Evolutionary conservation across 2,888 invertebrate species (phyloP).

Genomic region (Brachypalpus laphriformis): DNA sequence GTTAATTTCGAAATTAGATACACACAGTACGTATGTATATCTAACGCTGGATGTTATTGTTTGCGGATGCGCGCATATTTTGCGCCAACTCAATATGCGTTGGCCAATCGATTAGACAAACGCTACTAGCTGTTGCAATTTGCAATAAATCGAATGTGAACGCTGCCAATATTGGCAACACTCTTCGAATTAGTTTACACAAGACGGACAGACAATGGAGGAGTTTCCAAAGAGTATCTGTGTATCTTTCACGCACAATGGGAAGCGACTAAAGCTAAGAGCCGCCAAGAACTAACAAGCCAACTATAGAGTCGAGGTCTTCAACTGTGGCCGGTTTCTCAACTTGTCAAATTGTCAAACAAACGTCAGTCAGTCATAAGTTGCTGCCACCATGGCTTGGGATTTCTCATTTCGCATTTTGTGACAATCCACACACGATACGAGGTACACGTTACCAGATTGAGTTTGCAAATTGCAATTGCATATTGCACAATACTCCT

Average conservation of each 20-base stretch:
- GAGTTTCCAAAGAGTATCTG: slow-evolving; percentile 33
- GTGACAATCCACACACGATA: slow-evolving; percentile 52
- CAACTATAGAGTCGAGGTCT: slow-evolving; percentile 64
- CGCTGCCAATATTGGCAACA: slow-evolving; percentile 70
- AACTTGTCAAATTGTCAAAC: slow-evolving; percentile 72
- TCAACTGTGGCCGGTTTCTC: slow-evolving; percentile 55
- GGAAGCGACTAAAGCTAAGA: slow-evolving; percentile 27
- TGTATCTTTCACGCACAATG: slow-evolving; percentile 40
- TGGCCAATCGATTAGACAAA: slow-evolving; percentile 62
- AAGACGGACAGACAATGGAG: slow-evolving; percentile 57
- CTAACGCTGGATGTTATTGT: no score
- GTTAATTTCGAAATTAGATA: slow-evolving; percentile 63
- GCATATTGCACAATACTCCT: slow-evolving; percentile 71
- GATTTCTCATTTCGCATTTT: slow-evolving; percentile 49
- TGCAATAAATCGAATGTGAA: slow-evolving; percentile 53
- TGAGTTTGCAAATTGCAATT: slow-evolving; percentile 72
- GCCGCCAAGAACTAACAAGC: slow-evolving; percentile 57
- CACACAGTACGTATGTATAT: background rate
- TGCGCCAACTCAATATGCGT: slow-evolving; percentile 50
- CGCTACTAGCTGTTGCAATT: slow-evolving; percentile 19
- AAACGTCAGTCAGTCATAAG: slow-evolving; percentile 56
- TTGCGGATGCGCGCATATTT: slow-evolving; percentile 47
- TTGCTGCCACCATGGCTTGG: slow-evolving; percentile 17
- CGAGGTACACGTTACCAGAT: slow-evolving; percentile 20
- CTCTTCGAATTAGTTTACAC: slow-evolving; percentile 59